phyloP scores from a whole-genome alignment of 2,888 invertebrate species.

The Drepanosiphum platanoidis region DNA sequence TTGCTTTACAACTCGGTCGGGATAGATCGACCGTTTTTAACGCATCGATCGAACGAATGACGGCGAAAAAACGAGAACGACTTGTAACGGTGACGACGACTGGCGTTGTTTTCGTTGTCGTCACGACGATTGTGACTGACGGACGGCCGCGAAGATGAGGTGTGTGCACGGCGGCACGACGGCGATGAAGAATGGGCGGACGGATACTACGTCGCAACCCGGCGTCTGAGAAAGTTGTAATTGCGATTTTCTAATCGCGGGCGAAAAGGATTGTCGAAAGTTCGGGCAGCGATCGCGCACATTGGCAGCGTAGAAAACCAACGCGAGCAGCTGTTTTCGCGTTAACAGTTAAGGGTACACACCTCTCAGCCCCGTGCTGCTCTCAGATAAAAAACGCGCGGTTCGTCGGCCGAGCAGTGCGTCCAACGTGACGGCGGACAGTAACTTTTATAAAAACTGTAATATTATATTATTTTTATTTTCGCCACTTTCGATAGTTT shows the following conservation, averaged over 20 bases:
- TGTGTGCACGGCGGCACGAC: background rate
- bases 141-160: background rate
- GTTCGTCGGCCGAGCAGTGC: background rate
- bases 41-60: background rate
- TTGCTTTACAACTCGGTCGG: background rate
- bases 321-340: too few species aligned
- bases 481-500: too few species aligned
- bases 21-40: background rate
- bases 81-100: background rate
- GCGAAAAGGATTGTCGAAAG: background rate
- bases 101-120: too few species aligned
- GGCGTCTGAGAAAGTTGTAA: slow-evolving; percentile 15
- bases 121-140: background rate
- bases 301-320: background rate
- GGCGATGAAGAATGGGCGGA: slow-evolving; percentile 28
- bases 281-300: background rate
- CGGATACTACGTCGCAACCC: slow-evolving; percentile 60
- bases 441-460: too few species aligned
- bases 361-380: too few species aligned
- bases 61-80: background rate
- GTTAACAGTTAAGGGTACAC: too few species aligned
- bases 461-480: too few species aligned
- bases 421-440: background rate
- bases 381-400: too few species aligned
- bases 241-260: too few species aligned